phyloP scores from a whole-genome alignment of 2,113 vertebrate species.

The rabbit (Oryctolagus cuniculus) region mOryCun1.1 NC_091434.1:138586001-138586500 shows the following conservation, averaged over 20 bases:
- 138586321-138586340: not conserved
- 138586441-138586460: slow-evolving; percentile 47
- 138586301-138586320: not conserved
- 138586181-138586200: not conserved
- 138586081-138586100: not conserved
- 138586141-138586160: not conserved
- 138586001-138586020: not conserved
- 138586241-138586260: not conserved
- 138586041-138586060: not conserved
- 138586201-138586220: not conserved
- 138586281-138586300: not conserved
- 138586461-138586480: not conserved
- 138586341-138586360: not conserved
- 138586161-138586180: not conserved
- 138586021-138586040: not conserved
- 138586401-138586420: slow-evolving; percentile 18
- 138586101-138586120: not conserved
- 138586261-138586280: not conserved
- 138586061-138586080: not conserved
- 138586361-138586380: not conserved
- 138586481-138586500: not conserved
- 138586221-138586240: not conserved
- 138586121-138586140: not conserved
- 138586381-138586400: not conserved
- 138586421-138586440: not conserved